A percentile compares a stretch with the other conserved stretches of the same genome.
Evolutionary conservation across 2,888 invertebrate species (phyloP).

Genomic region (Micoletzkya japonica): DNA sequence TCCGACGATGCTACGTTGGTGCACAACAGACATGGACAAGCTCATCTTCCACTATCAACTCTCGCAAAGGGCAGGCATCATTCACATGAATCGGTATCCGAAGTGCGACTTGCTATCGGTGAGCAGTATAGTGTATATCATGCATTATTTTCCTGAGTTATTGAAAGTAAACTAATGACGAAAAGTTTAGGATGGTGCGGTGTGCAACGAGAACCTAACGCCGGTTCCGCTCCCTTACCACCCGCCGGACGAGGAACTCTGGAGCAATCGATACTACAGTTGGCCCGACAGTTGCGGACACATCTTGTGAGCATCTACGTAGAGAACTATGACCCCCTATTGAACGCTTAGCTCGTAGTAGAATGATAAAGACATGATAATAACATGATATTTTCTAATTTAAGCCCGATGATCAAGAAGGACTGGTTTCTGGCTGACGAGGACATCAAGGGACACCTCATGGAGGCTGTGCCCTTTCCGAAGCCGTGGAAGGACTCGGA

Average conservation of each 20-base stretch:
- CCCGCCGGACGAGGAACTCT: too few relatives aligned
- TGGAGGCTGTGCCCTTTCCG: slow-evolving; percentile 6
- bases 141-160: background rate
- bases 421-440: slow-evolving; percentile 12
- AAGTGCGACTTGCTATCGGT: slow-evolving; percentile 10
- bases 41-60: background rate
- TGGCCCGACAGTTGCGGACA: too few relatives aligned
- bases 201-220: background rate
- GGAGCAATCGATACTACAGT: too few relatives aligned
- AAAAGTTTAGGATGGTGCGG: background rate
- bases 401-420: background rate
- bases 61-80: slow-evolving; percentile 3
- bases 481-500: background rate
- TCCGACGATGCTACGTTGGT: background rate
- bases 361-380: background rate
- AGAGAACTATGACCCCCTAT: too few relatives aligned
- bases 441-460: background rate
- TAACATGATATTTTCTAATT: background rate
- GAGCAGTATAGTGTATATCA: background rate
- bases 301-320: too few relatives aligned
- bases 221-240: background rate
- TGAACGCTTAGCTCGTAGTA: background rate
- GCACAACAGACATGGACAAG: slow-evolving; percentile 8
- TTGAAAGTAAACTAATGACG: background rate
- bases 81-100: slow-evolving; percentile 16